A percentile compares a stretch with the other conserved stretches of the same genome.
These are phyloP conservation scores for Bemisia tabaci DNA, from an alignment of 1,140 invertebrate genomes.

Conservation along the genomic window DNA sequence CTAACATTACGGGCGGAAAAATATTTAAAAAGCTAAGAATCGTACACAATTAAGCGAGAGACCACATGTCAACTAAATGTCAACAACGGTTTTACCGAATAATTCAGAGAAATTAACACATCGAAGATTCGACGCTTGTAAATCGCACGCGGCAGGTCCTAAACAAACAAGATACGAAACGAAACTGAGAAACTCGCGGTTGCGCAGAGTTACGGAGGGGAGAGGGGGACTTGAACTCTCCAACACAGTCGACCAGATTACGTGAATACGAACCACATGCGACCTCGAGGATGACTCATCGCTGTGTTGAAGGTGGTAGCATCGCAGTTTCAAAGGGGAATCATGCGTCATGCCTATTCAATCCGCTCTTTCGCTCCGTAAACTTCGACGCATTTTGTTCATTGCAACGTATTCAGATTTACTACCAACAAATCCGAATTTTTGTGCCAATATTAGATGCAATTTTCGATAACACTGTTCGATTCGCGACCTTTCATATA, in stretches of 20 bases:
- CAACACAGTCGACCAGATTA: background rate
- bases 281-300: background rate
- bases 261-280: background rate
- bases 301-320: background rate
- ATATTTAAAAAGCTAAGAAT: no score
- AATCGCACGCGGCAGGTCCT: background rate
- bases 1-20: no score
- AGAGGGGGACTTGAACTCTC: background rate
- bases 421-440: no score
- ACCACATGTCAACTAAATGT: background rate
- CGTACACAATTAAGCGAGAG: background rate
- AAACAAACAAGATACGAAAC: background rate
- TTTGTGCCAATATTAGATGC: no score
- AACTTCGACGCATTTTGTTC: background rate
- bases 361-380: background rate
- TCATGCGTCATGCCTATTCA: background rate
- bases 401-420: no score
- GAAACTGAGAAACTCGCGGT: background rate
- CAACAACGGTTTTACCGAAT: no score
- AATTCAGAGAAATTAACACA: background rate
- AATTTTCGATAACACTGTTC: no score
- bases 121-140: background rate
- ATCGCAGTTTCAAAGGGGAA: background rate
- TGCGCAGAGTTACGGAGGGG: background rate
- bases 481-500: no score